phyloP scores from a whole-genome alignment of 2,888 invertebrate genomes.

The Geotrupes spiniger region DNA sequence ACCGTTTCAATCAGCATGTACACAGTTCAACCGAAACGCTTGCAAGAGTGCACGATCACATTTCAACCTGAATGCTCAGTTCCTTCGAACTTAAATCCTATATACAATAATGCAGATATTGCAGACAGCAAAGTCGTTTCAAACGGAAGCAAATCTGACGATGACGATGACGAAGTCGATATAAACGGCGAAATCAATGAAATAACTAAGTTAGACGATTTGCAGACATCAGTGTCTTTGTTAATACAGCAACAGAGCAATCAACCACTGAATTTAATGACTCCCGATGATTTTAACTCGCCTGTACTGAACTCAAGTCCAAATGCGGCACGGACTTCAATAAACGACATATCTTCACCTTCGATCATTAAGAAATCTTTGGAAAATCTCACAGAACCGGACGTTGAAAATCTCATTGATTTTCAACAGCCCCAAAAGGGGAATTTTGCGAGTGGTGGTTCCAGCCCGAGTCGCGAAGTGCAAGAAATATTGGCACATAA shows the following conservation, averaged over 20 bases:
- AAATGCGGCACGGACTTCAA: conserved; percentile 24
- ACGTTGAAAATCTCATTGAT: conserved; percentile 40
- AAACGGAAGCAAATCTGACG: conserved; percentile 27
- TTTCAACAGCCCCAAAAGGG: conserved; percentile 35
- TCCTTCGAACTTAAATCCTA: conserved; percentile 25
- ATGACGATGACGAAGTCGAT: conserved; percentile 20
- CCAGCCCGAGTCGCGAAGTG: conserved; percentile 87
- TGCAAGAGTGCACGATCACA: conserved; percentile 63
- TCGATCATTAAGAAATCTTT: conserved; percentile 23
- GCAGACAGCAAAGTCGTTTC: conserved; percentile 21
- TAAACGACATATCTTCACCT: conserved; percentile 26
- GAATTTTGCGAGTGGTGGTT: conserved; percentile 73
- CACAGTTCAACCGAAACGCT: conserved; percentile 82
- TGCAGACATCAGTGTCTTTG: conserved; percentile 45
- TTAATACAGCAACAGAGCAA: conserved; percentile 43
- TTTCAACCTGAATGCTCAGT: conserved; percentile 40
- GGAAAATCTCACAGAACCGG: conserved; percentile 14
- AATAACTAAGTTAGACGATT: conserved; percentile 43
- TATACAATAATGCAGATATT: conserved; percentile 26
- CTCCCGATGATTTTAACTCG: conserved; percentile 80
- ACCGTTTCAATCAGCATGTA: conserved; percentile 61
- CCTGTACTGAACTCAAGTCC: conserved; percentile 38
- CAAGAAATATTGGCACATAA: conserved; percentile 79
- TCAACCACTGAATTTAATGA: conserved; percentile 70
- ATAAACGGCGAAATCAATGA: conserved; percentile 27